Evolutionary conservation across 2,113 vertebrate species (phyloP).

Genomic region (Sialia sialis): DNA sequence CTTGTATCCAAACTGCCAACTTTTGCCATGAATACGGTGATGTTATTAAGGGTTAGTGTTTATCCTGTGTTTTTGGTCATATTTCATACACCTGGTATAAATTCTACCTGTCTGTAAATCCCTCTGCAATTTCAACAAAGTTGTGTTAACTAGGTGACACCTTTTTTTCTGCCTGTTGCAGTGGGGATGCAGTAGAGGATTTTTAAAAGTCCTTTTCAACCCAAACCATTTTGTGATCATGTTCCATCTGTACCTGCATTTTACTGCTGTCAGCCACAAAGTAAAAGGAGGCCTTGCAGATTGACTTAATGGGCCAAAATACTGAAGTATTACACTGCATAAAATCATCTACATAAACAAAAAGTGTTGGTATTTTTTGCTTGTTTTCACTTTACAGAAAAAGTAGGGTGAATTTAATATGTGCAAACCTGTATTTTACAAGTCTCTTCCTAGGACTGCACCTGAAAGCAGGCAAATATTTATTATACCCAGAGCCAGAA

Average conservation of each 20-base stretch:
- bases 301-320: neutral
- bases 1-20: neutral
- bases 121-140: neutral
- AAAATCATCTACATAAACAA: neutral
- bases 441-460: neutral
- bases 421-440: neutral
- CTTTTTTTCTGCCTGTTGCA: neutral
- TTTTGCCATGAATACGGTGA: fast-evolving
- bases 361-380: neutral
- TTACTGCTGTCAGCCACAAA: neutral
- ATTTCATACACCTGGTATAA: neutral
- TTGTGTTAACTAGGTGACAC: neutral
- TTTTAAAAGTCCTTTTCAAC: neutral
- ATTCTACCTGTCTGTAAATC: neutral
- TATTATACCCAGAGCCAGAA: neutral
- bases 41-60: neutral
- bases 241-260: neutral
- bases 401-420: neutral
- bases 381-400: neutral
- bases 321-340: neutral
- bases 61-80: neutral
- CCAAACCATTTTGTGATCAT: neutral
- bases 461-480: neutral
- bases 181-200: neutral
- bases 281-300: neutral